These are phyloP conservation scores for rat (Rattus norvegicus) DNA, from an alignment of 2,113 vertebrate species.

Conservation along the genomic window GRCr8 NC_086020.1:84286501-84287000, in stretches of 20 bases:
- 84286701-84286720: background rate
- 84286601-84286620: background rate
- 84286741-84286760: background rate
- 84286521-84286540: background rate
- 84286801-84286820: background rate
- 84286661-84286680: background rate
- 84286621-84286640: background rate
- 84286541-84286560: background rate
- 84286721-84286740: background rate
- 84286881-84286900: background rate
- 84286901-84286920: background rate
- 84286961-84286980: background rate
- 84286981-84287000: background rate
- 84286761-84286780: fast-evolving
- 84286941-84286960: background rate
- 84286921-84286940: background rate
- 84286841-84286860: background rate
- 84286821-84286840: too few species aligned
- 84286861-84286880: background rate
- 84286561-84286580: background rate
- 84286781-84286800: fast-evolving
- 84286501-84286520: background rate
- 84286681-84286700: background rate
- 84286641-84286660: background rate
- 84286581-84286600: background rate